Conservation (phyloP, 2,797 vertebrate species). For the Strix occidentalis region DNA sequence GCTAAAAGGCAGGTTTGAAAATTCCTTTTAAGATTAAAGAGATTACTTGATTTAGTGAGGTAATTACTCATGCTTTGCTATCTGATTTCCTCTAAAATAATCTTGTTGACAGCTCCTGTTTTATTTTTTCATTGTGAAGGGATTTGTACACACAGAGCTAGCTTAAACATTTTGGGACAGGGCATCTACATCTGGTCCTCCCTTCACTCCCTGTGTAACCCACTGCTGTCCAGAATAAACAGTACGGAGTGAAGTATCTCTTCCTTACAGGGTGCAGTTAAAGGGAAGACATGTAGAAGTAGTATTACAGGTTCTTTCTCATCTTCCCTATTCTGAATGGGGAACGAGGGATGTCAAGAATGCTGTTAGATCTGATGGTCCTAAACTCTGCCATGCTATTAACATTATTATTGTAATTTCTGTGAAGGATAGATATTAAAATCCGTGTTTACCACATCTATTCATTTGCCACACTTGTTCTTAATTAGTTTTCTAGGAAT, state of each 20-base stretch:
- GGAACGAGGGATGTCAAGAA: background rate
- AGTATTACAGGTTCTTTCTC: background rate
- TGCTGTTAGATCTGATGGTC: background rate
- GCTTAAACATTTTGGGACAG: background rate
- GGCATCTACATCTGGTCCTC: background rate
- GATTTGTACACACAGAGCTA: background rate
- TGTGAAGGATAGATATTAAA: background rate
- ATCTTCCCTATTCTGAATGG: background rate
- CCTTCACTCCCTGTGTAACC: background rate
- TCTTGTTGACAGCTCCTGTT: conserved; percentile 22
- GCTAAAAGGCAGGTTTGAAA: conserved; percentile 29
- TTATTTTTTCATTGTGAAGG: background rate
- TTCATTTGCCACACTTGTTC: background rate
- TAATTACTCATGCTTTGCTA: conserved; percentile 53
- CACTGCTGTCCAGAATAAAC: background rate
- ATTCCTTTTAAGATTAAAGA: conserved; percentile 55
- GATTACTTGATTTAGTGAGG: conserved; percentile 47
- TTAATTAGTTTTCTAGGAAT: background rate
- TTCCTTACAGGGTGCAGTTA: background rate
- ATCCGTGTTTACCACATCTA: rapidly evolving
- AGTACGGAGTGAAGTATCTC: background rate
- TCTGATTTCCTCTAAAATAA: conserved; percentile 43
- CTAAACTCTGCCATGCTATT: background rate
- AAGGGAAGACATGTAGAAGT: background rate
- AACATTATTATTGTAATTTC: background rate